These are phyloP conservation scores for Microctenopoma stevenorrisi DNA, from an alignment of 2,797 vertebrate species.

Conservation along the genomic window DNA sequence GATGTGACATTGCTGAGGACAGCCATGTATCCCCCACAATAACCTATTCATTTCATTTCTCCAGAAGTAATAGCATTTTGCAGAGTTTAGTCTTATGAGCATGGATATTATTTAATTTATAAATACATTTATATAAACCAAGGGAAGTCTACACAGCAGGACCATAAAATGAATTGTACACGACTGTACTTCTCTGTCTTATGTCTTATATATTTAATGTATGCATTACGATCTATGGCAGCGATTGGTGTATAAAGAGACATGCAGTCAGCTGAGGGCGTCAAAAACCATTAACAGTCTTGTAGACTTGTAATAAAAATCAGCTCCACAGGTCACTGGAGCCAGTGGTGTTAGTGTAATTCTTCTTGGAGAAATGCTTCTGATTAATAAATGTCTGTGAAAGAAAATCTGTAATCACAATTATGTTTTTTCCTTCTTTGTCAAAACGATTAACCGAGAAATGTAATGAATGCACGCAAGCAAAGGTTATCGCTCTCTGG, in stretches of 20 bases:
- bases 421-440: constrained; percentile 5
- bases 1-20: neutral
- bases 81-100: neutral
- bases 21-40: neutral
- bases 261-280: neutral
- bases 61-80: too few relatives aligned
- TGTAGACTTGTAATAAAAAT: constrained; percentile 3
- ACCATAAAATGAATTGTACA: neutral
- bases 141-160: neutral
- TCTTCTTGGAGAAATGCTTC: neutral
- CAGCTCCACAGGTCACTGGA: constrained; percentile 5
- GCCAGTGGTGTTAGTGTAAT: constrained; percentile 8
- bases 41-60: neutral
- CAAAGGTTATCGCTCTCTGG: neutral
- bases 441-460: constrained; percentile 6
- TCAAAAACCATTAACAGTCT: neutral
- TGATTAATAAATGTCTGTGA: neutral
- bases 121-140: neutral
- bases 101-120: neutral
- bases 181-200: neutral
- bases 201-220: neutral
- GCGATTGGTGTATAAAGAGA: neutral
- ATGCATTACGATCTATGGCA: neutral
- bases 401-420: neutral
- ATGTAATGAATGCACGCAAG: constrained; percentile 9